Evolutionary conservation across 2,797 vertebrate species (phyloP).

Genomic region (Dicrostonyx torquatus): DNA sequence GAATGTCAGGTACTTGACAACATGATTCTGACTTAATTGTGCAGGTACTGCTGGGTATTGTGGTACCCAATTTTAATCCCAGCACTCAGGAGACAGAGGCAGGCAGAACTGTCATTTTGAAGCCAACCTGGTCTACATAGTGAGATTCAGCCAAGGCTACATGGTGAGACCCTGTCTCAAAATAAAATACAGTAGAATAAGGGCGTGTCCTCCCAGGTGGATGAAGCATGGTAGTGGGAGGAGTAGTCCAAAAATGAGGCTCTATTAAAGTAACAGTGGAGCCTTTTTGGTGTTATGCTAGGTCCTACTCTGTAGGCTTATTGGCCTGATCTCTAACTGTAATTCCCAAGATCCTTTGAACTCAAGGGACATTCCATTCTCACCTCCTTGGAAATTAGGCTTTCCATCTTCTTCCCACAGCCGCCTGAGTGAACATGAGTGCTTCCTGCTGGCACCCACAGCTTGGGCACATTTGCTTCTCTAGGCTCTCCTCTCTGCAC

Average conservation of each 20-base stretch:
- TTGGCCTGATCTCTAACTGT: not conserved
- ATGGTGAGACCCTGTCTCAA: not conserved
- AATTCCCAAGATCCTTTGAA: not conserved
- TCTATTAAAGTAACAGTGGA: not conserved
- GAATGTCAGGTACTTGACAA: constrained; percentile 70
- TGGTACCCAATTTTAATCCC: not conserved
- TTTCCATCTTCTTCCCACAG: not conserved
- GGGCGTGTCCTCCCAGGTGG: not conserved
- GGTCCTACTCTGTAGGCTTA: constrained; percentile 22
- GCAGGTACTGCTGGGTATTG: constrained; percentile 5
- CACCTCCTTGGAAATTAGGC: not conserved
- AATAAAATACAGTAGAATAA: not conserved
- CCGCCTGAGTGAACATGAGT: not conserved
- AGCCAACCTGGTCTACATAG: not conserved
- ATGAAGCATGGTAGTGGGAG: not conserved
- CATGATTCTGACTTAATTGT: constrained; percentile 47
- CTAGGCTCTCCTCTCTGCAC: not conserved
- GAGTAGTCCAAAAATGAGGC: not conserved
- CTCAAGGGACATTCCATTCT: not conserved
- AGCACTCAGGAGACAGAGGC: not conserved
- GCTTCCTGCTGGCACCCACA: not conserved
- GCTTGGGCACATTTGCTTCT: too few relatives aligned
- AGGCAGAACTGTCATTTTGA: not conserved
- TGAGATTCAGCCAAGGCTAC: not conserved
- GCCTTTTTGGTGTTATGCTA: constrained; percentile 45